A percentile compares a stretch with the other conserved stretches of the same genome.
Evolutionary conservation across 2,888 invertebrate genomes (phyloP).

Genomic region (Drosophila melanosoma): DNA sequence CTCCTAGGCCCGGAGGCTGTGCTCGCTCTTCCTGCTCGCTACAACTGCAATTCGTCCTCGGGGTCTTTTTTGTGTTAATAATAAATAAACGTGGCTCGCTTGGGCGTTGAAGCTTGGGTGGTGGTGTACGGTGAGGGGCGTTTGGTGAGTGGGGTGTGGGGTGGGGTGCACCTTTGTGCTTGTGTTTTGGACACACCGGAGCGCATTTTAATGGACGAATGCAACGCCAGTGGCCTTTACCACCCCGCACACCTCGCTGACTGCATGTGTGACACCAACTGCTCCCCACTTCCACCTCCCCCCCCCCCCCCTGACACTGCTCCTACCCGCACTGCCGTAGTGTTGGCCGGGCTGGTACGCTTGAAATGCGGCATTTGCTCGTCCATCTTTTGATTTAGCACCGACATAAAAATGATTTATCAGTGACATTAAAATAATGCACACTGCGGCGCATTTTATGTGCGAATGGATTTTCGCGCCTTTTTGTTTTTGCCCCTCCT

Average conservation of each 20-base stretch:
- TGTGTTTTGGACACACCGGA: slow-evolving; percentile 76
- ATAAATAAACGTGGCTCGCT: slow-evolving; percentile 75
- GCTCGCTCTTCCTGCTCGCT: slow-evolving; percentile 23
- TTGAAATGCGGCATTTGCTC: slow-evolving; percentile 81
- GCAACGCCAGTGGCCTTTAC: slow-evolving; percentile 53
- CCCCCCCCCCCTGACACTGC: background rate
- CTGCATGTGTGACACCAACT: slow-evolving; percentile 54
- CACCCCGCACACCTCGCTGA: slow-evolving; percentile 27
- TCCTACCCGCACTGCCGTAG: background rate
- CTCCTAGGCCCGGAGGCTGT: slow-evolving; percentile 52
- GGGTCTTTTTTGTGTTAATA: slow-evolving; percentile 77
- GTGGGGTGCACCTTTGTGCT: slow-evolving; percentile 47
- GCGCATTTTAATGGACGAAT: slow-evolving; percentile 81
- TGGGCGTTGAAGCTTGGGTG: slow-evolving; percentile 13
- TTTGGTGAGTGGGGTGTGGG: background rate
- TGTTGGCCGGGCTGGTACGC: slow-evolving; percentile 37
- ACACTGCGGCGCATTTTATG: slow-evolving; percentile 85
- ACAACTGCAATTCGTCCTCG: slow-evolving; percentile 76
- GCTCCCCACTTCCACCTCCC: background rate
- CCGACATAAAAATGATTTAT: slow-evolving; percentile 85
- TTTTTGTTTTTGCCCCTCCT: slow-evolving; percentile 69
- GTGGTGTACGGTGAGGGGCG: background rate
- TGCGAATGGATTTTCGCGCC: slow-evolving; percentile 84
- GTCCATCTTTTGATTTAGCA: slow-evolving; percentile 84
- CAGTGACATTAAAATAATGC: slow-evolving; percentile 85